Evolutionary conservation across 2,888 invertebrate species (phyloP).

Genomic region (Rugalucina vietnamica): DNA sequence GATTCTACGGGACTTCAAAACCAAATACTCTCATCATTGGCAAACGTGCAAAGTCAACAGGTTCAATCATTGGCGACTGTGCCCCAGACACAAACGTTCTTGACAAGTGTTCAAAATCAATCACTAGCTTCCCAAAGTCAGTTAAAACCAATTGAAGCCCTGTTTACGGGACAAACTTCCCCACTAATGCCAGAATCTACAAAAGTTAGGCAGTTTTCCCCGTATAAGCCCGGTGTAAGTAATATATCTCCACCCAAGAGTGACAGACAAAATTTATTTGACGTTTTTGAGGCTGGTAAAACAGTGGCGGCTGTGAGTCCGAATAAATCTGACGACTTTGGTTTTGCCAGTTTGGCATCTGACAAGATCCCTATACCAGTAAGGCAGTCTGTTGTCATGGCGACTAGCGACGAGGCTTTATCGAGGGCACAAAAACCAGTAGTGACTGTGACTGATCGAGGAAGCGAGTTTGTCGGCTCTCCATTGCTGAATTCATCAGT

Average conservation of each 20-base stretch:
- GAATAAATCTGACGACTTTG: neutral
- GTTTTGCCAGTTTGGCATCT: neutral
- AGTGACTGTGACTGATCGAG: constrained; percentile 10
- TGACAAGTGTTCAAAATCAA: neutral
- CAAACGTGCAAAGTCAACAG: neutral
- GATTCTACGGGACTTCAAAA: neutral
- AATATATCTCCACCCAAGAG: constrained; percentile 15
- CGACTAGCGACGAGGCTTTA: neutral
- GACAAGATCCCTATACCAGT: neutral
- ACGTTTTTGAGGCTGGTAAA: constrained; percentile 40
- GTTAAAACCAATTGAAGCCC: neutral
- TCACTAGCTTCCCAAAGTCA: neutral
- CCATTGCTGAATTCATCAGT: constrained; percentile 50
- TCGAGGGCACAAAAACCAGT: neutral
- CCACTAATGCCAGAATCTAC: neutral
- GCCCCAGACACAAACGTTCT: neutral
- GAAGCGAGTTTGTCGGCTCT: constrained; percentile 51
- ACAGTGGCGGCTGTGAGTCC: neutral
- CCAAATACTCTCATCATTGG: neutral
- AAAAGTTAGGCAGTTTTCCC: neutral
- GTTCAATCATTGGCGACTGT: neutral
- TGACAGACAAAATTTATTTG: constrained; percentile 54
- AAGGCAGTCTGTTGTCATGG: neutral
- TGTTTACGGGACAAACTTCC: neutral
- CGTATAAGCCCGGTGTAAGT: neutral